Evolutionary conservation across 2,888 invertebrate genomes (phyloP), one percentile per base, ranked within the genome.

Genomic region (Octonoba sinensis): DNA sequence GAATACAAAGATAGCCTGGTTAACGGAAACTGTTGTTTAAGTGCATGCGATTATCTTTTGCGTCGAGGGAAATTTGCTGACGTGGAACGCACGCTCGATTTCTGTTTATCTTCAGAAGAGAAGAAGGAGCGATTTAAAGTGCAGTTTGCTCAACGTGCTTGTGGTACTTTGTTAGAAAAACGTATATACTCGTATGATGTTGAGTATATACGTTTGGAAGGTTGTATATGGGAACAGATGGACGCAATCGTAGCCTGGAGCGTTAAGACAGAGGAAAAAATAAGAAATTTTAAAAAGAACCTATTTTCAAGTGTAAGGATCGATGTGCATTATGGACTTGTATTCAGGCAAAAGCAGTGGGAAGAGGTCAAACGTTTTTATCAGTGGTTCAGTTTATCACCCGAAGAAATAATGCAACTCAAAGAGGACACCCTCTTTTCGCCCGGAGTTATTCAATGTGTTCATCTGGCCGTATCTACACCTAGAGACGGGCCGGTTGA

Each of bases 1-100:
- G 6, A 54, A 54, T 54, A 12, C 54, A 54, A 54, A 54, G 54
- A 54, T 20, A 54, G 16, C n/a, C 15, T 54, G 6, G 15, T 54
- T 54, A 54, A 15, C 16, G 54, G 16, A 11, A 54, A 54, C 15
- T 8, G 6, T 54, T 54, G n/a, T 54, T n/a, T 54, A 54, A 15
- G 16, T 54, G 54, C 54, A 54, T 54, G 54, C 20, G 54, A 54
- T 8, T n/a, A 8, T 20, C 16, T 54, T 54, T 54, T 54, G 16
- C 16, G 54, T 54, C n/a, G 20, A 54, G 54, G 54, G 16, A 54
- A 54, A 54, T 54, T 54, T 54, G n/a, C 56, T 56, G 56, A 2
- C 18, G 56, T n/a, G 18, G n/a, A 56, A 15, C 56, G 18, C n/a
- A n/a, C n/a, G 18, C 1, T 56, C 56, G n/a, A 56, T n/a, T 56